These are phyloP conservation scores for Campoplex nolae DNA, from an alignment of 2,888 invertebrate genomes.

Conservation along the genomic window DNA sequence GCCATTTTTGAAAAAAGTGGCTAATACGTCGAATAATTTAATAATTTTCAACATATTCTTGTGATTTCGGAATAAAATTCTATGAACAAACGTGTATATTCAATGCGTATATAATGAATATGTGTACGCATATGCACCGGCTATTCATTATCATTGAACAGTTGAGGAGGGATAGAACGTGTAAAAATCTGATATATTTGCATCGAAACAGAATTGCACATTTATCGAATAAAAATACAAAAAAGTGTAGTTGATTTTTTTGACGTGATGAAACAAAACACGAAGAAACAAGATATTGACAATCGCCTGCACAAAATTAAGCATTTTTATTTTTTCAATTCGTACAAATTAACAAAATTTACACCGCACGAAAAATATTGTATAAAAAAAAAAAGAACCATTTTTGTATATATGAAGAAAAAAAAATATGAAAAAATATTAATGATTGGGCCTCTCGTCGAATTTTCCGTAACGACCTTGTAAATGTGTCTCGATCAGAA, in stretches of 20 bases:
- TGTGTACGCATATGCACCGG: slow-evolving; percentile 2
- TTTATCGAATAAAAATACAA: slow-evolving; percentile 24
- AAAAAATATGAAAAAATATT: not conserved
- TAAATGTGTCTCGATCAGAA: not conserved
- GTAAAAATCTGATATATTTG: slow-evolving; percentile 21
- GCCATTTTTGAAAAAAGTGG: not conserved
- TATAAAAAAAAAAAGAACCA: not conserved
- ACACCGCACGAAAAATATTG: slow-evolving; percentile 31
- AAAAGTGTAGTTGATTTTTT: not conserved
- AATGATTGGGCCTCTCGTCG: not conserved
- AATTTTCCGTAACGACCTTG: not conserved
- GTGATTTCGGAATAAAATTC: slow-evolving; percentile 46
- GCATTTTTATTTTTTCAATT: slow-evolving; percentile 27
- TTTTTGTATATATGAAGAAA: not conserved
- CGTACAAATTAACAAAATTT: slow-evolving; percentile 27
- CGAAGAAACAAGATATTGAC: slow-evolving; percentile 58
- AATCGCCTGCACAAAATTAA: slow-evolving; percentile 48
- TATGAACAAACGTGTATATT: slow-evolving; percentile 33
- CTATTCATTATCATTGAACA: slow-evolving; percentile 48
- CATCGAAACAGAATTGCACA: slow-evolving; percentile 7
- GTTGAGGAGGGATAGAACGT: slow-evolving; percentile 21
- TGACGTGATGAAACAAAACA: slow-evolving; percentile 1
- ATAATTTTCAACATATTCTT: slow-evolving; percentile 24
- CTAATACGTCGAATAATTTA: not conserved
- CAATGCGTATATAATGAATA: not conserved